Base-by-base conservation (phyloP, 64 coral and sea anemone genomes). In the Anthopleura sola region DNA sequence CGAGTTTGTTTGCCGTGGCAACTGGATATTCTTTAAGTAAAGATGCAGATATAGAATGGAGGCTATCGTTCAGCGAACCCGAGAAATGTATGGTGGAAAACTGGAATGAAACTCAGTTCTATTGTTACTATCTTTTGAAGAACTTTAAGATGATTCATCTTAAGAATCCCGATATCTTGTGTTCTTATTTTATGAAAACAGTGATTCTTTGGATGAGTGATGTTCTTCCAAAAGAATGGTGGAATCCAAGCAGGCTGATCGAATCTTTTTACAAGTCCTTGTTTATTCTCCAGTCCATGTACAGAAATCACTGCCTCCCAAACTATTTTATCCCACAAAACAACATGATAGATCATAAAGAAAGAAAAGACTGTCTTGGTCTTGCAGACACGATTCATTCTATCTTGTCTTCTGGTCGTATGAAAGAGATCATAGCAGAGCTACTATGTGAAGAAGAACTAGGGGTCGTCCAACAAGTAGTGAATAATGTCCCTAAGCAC, bases 201-300 rank as follows among this genome's bases (percentile, higher is more conserved):
- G 76, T 79, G 37, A 38, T 79, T 79, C 26, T 79, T 38, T 79
- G 76, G 76, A 79, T 79, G 76, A 83, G 82, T 83, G 51, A 83
- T 24, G 55, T 55, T 60, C 29, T 83, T 38, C 49, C 82, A 83
- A 57, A 83, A 83, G 82, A 83, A 21, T 38, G 82, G 82, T 83
- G 76, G 76, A 79, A 3, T 79, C 76, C 76, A 79, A 79, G 76
- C 76, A 79, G 38, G 24, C 76, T 79, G 76, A 18, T 79, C 20
- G 37, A 79, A 23, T 23, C 44, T 2, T 79, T 79, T 47, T 44
- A 47, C 76, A 79, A 47, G 37, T 79, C 76, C 34, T 79, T 79
- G 76, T 79, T 79, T 79, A 44, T 79, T 79, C 76, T 79, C 76
- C 76, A 79, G 76, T 79, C 37, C 5, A 48, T 79, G 37, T 79